These are phyloP conservation scores for Cantharis rustica DNA, from an alignment of 2,888 invertebrate species.

Conservation along the genomic window DNA sequence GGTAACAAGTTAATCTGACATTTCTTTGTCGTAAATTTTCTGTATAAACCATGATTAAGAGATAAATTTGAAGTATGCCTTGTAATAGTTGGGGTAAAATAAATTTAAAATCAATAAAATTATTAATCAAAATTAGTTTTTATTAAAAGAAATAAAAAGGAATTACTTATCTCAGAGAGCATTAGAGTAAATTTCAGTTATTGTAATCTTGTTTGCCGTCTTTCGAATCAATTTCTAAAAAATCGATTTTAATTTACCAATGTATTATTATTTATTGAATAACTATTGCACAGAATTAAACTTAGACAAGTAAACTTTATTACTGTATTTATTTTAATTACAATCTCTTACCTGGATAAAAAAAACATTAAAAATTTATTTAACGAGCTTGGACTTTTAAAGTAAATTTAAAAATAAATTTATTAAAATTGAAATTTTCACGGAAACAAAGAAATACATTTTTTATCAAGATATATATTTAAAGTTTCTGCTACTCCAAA, in stretches of 20 bases:
- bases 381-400: too few species aligned
- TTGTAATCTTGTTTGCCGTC: not conserved
- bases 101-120: not conserved
- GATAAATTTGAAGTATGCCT: not conserved
- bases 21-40: not conserved
- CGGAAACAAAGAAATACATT: not conserved
- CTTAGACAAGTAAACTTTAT: not conserved
- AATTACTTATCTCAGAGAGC: too few species aligned
- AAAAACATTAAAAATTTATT: too few species aligned
- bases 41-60: not conserved
- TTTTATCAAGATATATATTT: too few species aligned
- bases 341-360: not conserved
- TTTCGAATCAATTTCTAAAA: not conserved
- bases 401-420: not conserved
- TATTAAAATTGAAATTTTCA: not conserved
- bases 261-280: not conserved
- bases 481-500: too few species aligned
- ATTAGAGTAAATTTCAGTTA: not conserved
- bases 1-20: constrained; percentile 12
- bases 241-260: not conserved
- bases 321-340: not conserved
- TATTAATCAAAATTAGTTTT: not conserved
- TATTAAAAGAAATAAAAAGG: not conserved
- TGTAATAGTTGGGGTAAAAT: not conserved
- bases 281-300: not conserved